Evolutionary conservation across 2,888 invertebrate genomes (phyloP).

Genomic region (Sarcophaga subvicina): DNA sequence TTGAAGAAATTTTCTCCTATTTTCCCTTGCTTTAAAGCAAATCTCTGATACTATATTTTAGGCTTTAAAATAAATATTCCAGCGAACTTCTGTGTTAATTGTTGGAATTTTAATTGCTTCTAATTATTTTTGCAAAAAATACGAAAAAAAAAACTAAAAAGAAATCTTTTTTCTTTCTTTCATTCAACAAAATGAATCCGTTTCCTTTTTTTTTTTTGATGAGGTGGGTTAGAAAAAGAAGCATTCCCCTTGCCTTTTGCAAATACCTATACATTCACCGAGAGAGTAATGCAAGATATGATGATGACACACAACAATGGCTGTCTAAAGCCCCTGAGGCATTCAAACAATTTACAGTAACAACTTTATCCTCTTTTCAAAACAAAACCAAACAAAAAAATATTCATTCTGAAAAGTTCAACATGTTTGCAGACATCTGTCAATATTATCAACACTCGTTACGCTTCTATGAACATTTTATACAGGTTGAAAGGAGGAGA

Average conservation of each 20-base stretch:
- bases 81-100: no score
- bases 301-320: slow-evolving; percentile 54
- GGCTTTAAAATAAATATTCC: neutral
- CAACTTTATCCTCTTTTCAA: slow-evolving; percentile 40
- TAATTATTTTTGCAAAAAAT: slow-evolving; percentile 9
- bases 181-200: neutral
- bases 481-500: neutral
- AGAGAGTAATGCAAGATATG: slow-evolving; percentile 28
- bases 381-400: slow-evolving; percentile 12
- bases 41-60: neutral
- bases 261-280: neutral
- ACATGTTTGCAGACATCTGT: slow-evolving; percentile 17
- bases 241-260: neutral
- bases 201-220: neutral
- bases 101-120: slow-evolving; percentile 14
- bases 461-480: slow-evolving; percentile 44
- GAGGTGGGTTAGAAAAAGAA: neutral
- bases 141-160: neutral
- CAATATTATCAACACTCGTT: slow-evolving; percentile 35
- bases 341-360: slow-evolving; percentile 49
- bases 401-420: slow-evolving; percentile 18
- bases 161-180: neutral
- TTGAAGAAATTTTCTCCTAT: no score
- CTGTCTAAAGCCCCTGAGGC: slow-evolving; percentile 42
- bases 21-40: neutral